Evolutionary conservation across 2,888 invertebrate genomes (phyloP), one percentile per base, ranked within the genome.

Genomic region (Oscheius sp.): DNA sequence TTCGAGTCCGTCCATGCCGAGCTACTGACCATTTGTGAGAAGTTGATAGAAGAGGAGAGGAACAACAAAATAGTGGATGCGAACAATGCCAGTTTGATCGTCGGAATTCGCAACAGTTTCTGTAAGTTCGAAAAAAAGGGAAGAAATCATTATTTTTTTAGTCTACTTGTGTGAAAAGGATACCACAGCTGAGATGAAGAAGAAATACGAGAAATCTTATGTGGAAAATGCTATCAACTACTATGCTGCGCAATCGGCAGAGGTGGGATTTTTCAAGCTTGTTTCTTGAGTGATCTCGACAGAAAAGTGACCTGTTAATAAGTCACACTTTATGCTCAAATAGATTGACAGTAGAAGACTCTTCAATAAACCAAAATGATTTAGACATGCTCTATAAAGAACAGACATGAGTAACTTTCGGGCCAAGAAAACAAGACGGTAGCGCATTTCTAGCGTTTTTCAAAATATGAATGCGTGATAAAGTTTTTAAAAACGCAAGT

Each of bases 71-170:
- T 21, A 1, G 33, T 37, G 1, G 96, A 97, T 91, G 95, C 96
- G 2, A 97, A 98, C 91, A 98, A 99, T 91, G 95, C 96, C 29
- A 95, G 96, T 89, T 92, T 98, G 79, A 97, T 99, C 72, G 96
- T 98, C 89, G 98, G 98, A 73, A 97, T 99, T 57, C 92, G 98
- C 82, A 97, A 99, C 91, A 96, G 96, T 55, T 99, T 97, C 91
- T 94, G 94, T 94, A 90, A 90, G 91, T 53, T 21, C 3, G 11
- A 68, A 73, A 51, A 7, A 29, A 37, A 37, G 37, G 7, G 21
- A n/a, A 7, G 10, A 29, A 10, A 37, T 47, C 13, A 53, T 10
- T 11, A 35, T 29, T 58, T 37, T 66, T 74, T 62, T 21, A 70
- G 50, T 73, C 48, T 58, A 65, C 3, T 42, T 73, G 32, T 83